A percentile compares a stretch with the other conserved stretches of the same genome.
Conservation (phyloP, 1,140 invertebrate genomes). For the Lepidurus couesii region DNA sequence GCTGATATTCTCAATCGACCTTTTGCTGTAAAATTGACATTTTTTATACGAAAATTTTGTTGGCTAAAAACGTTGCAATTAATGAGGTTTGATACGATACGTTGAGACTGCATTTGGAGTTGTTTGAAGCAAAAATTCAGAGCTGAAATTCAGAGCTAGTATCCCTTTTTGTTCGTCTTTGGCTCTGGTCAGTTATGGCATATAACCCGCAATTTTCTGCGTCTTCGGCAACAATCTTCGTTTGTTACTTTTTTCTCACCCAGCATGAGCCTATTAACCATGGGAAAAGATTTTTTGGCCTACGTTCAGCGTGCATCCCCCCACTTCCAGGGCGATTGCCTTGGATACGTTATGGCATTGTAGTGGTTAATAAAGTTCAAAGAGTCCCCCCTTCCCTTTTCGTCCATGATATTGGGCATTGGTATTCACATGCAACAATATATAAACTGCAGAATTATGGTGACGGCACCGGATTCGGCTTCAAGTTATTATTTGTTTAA, state of each 20-base stretch:
- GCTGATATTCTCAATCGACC: not conserved
- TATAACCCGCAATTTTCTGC: not conserved
- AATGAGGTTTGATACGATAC: not conserved
- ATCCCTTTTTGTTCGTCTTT: not conserved
- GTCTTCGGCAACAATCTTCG: not conserved
- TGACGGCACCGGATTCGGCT: not conserved
- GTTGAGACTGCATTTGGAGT: not conserved
- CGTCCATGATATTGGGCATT: not conserved
- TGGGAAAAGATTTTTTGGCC: not conserved
- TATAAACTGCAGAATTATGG: not conserved
- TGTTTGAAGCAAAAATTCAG: not conserved
- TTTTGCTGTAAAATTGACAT: not conserved
- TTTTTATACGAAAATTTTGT: not conserved
- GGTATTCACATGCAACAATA: conserved; percentile 1
- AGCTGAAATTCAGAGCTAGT: not conserved
- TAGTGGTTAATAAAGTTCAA: conserved; percentile 22
- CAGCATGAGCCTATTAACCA: not conserved
- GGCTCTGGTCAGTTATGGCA: not conserved
- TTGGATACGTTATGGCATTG: conserved; percentile 1
- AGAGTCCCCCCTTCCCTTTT: not conserved
- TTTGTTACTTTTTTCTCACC: not conserved
- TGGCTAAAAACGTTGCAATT: not conserved
- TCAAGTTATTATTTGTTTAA: too few species aligned
- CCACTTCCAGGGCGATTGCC: not conserved
- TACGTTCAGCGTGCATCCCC: conserved; percentile 13